Conservation (phyloP, 2,888 invertebrate species). For the Cheiracanthium punctorium region DNA sequence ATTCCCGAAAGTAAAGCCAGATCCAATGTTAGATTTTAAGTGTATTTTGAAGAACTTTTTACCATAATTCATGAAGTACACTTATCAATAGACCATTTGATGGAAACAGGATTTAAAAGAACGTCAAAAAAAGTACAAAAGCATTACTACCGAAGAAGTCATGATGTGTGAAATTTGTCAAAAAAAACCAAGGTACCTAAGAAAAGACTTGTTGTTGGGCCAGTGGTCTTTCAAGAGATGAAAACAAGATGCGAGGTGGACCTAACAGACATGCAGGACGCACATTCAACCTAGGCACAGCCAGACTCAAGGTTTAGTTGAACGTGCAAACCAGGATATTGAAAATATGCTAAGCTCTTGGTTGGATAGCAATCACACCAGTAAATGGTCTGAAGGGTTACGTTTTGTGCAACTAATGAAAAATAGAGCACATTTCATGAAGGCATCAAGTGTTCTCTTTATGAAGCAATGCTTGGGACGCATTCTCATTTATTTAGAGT, state of each 20-base stretch:
- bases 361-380: too few relatives aligned
- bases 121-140: slow-evolving; percentile 15
- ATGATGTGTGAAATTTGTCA: slow-evolving; percentile 15
- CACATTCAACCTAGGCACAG: too few relatives aligned
- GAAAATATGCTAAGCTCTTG: too few relatives aligned
- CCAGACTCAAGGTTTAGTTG: too few relatives aligned
- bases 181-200: slow-evolving; percentile 28
- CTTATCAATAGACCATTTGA: too few relatives aligned
- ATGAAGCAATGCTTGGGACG: too few relatives aligned
- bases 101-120: slow-evolving; percentile 16
- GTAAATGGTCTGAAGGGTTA: slow-evolving; percentile 38
- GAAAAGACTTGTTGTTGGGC: slow-evolving; percentile 29
- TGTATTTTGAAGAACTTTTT: slow-evolving; percentile 35
- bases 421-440: slow-evolving; percentile 50
- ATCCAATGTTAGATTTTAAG: slow-evolving; percentile 27
- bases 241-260: slow-evolving; percentile 66
- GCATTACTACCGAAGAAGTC: too few relatives aligned
- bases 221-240: slow-evolving; percentile 28
- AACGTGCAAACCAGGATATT: too few relatives aligned
- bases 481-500: too few relatives aligned
- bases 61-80: slow-evolving; percentile 27
- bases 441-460: too few relatives aligned
- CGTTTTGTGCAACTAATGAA: slow-evolving; percentile 31
- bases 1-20: slow-evolving; percentile 11
- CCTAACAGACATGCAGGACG: slow-evolving; percentile 71